phyloP scores from a whole-genome alignment of 1,140 invertebrate species.

The Aphaenogaster ashmeadi region DNA sequence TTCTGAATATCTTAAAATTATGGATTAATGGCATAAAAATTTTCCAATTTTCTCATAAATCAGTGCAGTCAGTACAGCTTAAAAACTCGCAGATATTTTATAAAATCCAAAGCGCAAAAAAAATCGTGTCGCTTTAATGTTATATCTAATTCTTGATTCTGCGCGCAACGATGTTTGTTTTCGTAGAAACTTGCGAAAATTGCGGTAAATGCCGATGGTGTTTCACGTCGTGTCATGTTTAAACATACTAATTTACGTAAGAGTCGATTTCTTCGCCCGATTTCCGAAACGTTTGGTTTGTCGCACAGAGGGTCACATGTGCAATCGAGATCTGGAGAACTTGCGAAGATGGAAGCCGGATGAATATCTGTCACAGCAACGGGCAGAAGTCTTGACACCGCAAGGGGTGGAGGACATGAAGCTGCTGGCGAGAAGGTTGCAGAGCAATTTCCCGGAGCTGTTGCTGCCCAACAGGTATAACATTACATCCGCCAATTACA shows the following conservation, averaged over 20 bases:
- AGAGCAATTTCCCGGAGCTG: conserved; percentile 83
- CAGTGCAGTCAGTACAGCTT: too few relatives aligned
- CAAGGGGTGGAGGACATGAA: conserved; percentile 84
- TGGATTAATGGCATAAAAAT: too few relatives aligned
- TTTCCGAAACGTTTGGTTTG: neutral
- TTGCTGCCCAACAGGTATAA: conserved; percentile 70
- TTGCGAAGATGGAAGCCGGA: conserved; percentile 82
- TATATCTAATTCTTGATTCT: neutral
- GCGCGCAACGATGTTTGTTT: neutral
- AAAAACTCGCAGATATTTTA: too few relatives aligned
- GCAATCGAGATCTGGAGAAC: conserved; percentile 83
- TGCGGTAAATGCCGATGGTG: neutral
- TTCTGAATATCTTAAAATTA: too few relatives aligned
- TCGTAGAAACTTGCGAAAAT: conserved; percentile 9
- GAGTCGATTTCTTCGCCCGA: neutral
- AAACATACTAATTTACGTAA: neutral
- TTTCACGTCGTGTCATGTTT: neutral
- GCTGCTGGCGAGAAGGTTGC: conserved; percentile 82
- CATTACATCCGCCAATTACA: conserved; percentile 75
- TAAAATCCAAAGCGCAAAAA: too few relatives aligned
- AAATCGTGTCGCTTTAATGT: neutral
- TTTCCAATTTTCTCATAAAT: too few relatives aligned
- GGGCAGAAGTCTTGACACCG: conserved; percentile 78
- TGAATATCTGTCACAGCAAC: conserved; percentile 70
- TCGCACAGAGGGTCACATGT: conserved; percentile 83